Percentiles rank a stretch among this genome's conserved stretches.
Conservation (phyloP, 2,797 vertebrate species). For the Thaleichthys pacificus region DNA sequence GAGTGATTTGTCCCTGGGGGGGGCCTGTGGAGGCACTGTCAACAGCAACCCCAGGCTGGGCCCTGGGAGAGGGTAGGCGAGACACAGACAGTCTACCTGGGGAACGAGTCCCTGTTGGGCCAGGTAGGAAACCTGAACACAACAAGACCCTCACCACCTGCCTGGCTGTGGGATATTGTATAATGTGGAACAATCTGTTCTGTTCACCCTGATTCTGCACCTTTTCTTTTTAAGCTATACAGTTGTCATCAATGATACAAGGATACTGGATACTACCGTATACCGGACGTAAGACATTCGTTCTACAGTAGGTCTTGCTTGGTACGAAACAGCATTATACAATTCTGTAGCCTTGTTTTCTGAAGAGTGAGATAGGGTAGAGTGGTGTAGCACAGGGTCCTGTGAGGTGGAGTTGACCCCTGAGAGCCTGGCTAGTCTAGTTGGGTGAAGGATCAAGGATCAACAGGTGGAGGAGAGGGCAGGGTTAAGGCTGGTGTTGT, state of each 20-base stretch:
- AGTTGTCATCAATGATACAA: no score
- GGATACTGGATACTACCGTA: no score
- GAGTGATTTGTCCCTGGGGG: no score
- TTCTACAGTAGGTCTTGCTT: no score
- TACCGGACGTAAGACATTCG: no score
- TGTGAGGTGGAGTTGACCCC: not conserved
- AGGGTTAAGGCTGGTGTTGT: no score
- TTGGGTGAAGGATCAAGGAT: conserved; percentile 7
- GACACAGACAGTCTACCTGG: not conserved
- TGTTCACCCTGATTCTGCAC: no score
- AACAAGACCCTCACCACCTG: not conserved
- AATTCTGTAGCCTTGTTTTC: not conserved
- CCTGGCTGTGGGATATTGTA: not conserved
- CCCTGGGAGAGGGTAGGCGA: not conserved
- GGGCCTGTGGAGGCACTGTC: not conserved
- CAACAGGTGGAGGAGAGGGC: conserved; percentile 61
- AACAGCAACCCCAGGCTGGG: conserved; percentile 3
- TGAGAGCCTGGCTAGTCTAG: not conserved
- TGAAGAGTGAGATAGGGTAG: conserved; percentile 19
- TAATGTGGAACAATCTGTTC: no score
- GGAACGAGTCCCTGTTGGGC: not conserved
- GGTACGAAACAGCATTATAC: no score
- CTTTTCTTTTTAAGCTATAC: no score
- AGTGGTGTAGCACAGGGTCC: not conserved
- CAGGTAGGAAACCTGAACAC: not conserved